Conservation (phyloP, 2,888 invertebrate genomes). For the Drosophila borborema region DNA sequence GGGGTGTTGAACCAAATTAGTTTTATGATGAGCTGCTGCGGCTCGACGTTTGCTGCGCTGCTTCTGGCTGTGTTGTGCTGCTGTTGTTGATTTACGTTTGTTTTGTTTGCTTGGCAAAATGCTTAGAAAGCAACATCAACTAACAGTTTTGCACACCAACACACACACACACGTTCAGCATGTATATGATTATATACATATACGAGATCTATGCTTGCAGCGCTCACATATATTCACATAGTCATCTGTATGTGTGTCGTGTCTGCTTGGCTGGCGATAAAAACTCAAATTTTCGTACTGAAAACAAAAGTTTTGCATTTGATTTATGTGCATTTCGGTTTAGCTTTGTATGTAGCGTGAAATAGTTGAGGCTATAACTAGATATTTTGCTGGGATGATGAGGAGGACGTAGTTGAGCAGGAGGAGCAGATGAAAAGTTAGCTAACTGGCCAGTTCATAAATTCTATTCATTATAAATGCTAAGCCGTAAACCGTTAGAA, state of each 20-base stretch:
- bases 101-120: conserved; percentile 72
- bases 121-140: conserved; percentile 76
- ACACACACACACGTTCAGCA: background rate
- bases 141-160: conserved; percentile 49
- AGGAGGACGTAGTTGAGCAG: background rate
- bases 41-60: conserved; percentile 48
- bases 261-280: conserved; percentile 68
- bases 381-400: conserved; percentile 2
- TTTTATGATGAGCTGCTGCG: conserved; percentile 78
- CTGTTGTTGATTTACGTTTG: conserved; percentile 78
- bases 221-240: background rate
- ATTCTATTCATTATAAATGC: conserved; percentile 76
- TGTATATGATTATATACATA: background rate
- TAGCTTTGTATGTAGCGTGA: conserved; percentile 72
- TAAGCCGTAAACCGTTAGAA: conserved; percentile 28
- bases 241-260: conserved; percentile 8
- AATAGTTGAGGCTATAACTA: conserved; percentile 61
- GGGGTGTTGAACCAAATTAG: conserved; percentile 67
- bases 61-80: conserved; percentile 26
- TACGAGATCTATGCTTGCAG: conserved; percentile 20
- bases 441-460: conserved; percentile 59
- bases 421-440: conserved; percentile 27
- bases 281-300: conserved; percentile 58
- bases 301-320: conserved; percentile 76
- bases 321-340: conserved; percentile 76